These are phyloP conservation scores for Pangasius djambal DNA, from an alignment of 2,797 vertebrate species.

Conservation along the genomic window DNA sequence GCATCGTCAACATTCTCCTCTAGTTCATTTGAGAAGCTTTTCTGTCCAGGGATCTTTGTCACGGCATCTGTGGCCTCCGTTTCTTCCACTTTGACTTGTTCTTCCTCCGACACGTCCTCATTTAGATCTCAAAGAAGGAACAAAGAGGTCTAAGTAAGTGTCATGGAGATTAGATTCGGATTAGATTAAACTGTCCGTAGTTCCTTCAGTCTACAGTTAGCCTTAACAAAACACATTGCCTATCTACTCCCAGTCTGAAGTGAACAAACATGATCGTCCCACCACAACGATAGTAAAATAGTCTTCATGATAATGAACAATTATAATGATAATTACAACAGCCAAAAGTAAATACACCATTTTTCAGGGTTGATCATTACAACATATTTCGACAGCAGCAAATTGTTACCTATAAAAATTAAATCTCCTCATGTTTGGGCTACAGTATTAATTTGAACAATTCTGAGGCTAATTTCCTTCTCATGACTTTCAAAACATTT, in stretches of 20 bases:
- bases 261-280: not conserved
- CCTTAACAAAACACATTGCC: not conserved
- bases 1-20: not conserved
- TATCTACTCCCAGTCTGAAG: not conserved
- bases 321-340: not conserved
- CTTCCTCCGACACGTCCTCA: constrained; percentile 24
- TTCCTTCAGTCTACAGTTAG: not conserved
- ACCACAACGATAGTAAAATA: not conserved
- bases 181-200: not conserved
- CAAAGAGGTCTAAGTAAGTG: not conserved
- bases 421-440: not conserved
- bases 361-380: not conserved
- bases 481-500: too few relatives aligned
- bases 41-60: not conserved
- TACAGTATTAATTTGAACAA: not conserved
- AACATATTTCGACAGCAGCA: too few relatives aligned
- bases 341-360: not conserved
- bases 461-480: too few relatives aligned
- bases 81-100: not conserved
- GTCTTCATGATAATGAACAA: not conserved
- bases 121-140: not conserved
- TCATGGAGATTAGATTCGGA: not conserved
- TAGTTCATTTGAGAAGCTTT: not conserved
- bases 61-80: not conserved
- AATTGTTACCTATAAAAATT: not conserved